Conservation (phyloP, 2,113 vertebrate species). For the Sisor rabdophorus region DNA sequence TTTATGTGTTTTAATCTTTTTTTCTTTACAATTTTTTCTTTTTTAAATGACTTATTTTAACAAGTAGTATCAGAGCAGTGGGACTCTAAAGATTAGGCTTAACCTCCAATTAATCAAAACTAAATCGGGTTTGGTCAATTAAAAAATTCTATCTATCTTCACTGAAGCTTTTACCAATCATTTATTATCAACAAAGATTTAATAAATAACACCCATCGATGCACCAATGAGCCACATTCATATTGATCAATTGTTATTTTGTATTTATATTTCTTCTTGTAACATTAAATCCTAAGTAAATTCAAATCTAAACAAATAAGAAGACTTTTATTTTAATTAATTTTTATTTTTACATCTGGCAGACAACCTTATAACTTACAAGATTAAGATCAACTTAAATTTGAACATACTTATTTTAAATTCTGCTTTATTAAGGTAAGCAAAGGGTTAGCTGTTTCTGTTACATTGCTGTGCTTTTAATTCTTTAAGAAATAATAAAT, state of each 20-base stretch:
- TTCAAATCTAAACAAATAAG: neutral
- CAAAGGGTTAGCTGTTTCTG: too few relatives aligned
- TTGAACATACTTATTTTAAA: too few relatives aligned
- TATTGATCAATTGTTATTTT: neutral
- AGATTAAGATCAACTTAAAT: too few relatives aligned
- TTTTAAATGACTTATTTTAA: neutral
- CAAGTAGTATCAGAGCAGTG: neutral
- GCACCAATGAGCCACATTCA: neutral
- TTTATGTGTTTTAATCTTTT: neutral
- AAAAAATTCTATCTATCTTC: neutral
- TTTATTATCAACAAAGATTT: neutral
- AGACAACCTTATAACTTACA: too few relatives aligned
- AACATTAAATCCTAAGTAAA: neutral
- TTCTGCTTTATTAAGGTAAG: too few relatives aligned
- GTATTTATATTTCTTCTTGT: neutral
- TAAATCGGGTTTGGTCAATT: neutral
- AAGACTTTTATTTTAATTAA: neutral
- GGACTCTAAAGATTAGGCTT: neutral
- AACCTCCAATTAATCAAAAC: neutral
- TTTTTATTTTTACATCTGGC: too few relatives aligned
- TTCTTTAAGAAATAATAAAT: too few relatives aligned
- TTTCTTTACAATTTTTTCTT: neutral
- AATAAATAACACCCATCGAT: too few relatives aligned
- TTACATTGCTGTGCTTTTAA: too few relatives aligned
- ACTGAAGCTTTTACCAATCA: neutral